These are phyloP conservation scores for Takifugu bimaculatus DNA, from an alignment of 2,113 vertebrate species.

Conservation along the genomic window DNA sequence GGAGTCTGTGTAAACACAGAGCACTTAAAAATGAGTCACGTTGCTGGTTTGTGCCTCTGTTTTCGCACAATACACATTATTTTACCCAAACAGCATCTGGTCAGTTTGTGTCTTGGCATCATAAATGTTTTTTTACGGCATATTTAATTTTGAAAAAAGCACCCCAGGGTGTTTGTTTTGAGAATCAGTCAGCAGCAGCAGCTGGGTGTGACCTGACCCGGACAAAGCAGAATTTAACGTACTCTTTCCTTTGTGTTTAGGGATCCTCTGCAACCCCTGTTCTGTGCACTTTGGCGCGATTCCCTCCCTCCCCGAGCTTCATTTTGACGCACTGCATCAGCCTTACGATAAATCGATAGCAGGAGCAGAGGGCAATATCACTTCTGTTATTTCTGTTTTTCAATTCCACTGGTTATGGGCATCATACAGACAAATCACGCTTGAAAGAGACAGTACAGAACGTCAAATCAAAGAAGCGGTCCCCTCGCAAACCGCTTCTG, in stretches of 20 bases:
- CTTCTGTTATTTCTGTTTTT: slow-evolving; percentile 46
- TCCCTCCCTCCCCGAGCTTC: background rate
- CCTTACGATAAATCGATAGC: slow-evolving; percentile 53
- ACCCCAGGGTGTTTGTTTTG: slow-evolving; percentile 9
- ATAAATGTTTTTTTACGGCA: slow-evolving; percentile 20
- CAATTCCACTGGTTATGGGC: slow-evolving; percentile 48
- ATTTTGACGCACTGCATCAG: slow-evolving; percentile 32
- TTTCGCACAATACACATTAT: slow-evolving; percentile 42
- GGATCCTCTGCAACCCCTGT: background rate
- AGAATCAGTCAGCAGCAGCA: slow-evolving; percentile 15
- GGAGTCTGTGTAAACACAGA: slow-evolving; percentile 47
- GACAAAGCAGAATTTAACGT: background rate
- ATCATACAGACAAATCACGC: slow-evolving; percentile 58
- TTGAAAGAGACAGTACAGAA: slow-evolving; percentile 51
- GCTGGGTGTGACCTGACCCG: background rate
- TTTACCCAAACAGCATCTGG: slow-evolving; percentile 36
- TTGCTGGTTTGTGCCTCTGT: slow-evolving; percentile 39
- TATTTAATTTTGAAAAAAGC: background rate
- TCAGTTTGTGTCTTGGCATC: slow-evolving; percentile 23
- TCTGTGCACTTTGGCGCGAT: background rate
- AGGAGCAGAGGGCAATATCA: slow-evolving; percentile 49
- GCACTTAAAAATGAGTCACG: slow-evolving; percentile 56
- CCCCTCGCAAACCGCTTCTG: slow-evolving; percentile 14
- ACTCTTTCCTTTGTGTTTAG: slow-evolving; percentile 16
- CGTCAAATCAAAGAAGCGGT: slow-evolving; percentile 46